Conservation (phyloP, 2,888 invertebrate genomes). For the Diarsia rubi region DNA sequence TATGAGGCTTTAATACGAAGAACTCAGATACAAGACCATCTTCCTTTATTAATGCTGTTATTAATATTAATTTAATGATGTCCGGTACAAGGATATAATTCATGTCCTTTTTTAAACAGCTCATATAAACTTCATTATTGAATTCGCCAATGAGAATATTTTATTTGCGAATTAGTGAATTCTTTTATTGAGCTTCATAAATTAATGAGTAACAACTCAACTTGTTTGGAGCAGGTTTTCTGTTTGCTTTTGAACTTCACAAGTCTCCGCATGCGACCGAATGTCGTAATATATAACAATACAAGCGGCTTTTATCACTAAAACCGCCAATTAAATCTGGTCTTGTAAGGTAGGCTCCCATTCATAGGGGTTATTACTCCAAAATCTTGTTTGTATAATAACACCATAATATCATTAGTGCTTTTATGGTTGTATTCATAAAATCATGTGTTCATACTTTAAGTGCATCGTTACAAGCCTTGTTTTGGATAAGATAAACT, state of each 20-base stretch:
- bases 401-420: slow-evolving; percentile 77
- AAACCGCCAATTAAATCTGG: slow-evolving; percentile 64
- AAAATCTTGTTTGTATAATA: slow-evolving; percentile 77
- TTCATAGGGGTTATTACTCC: slow-evolving; percentile 67
- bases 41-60: slow-evolving; percentile 59
- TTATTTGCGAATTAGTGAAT: slow-evolving; percentile 57
- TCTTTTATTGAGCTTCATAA: slow-evolving; percentile 62
- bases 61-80: slow-evolving; percentile 63
- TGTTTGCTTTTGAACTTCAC: slow-evolving; percentile 52
- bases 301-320: slow-evolving; percentile 60
- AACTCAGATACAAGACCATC: slow-evolving; percentile 55
- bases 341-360: slow-evolving; percentile 56
- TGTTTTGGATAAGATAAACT: slow-evolving; percentile 79
- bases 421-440: slow-evolving; percentile 77
- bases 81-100: slow-evolving; percentile 53
- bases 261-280: slow-evolving; percentile 44
- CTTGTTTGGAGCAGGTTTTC: slow-evolving; percentile 53
- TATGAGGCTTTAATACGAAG: slow-evolving; percentile 54
- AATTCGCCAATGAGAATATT: slow-evolving; percentile 49
- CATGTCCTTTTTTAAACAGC: slow-evolving; percentile 49
- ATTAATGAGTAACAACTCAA: slow-evolving; percentile 54
- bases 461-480: slow-evolving; percentile 76
- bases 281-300: slow-evolving; percentile 60
- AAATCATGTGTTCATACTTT: slow-evolving; percentile 72
- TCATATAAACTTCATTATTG: slow-evolving; percentile 55